Conservation (phyloP, 2,888 invertebrate genomes). For the Corbicula japonica region DNA sequence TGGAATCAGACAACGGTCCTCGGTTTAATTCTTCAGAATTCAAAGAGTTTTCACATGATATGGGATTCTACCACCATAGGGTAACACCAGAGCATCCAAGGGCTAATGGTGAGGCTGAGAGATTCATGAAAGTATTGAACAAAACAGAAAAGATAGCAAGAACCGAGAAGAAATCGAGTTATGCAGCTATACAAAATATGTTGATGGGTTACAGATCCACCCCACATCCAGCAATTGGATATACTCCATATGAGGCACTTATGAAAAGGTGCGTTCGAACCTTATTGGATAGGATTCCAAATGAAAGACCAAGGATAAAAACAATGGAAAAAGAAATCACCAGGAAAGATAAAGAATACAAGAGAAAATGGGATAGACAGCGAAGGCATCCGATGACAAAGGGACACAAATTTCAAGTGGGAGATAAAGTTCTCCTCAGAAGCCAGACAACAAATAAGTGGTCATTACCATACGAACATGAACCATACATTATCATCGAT, state of each 20-base stretch:
- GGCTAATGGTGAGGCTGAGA: conserved; percentile 58
- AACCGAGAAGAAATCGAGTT: conserved; percentile 16
- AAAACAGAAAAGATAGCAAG: conserved; percentile 45
- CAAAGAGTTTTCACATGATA: conserved; percentile 39
- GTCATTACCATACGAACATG: conserved; percentile 46
- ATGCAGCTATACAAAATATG: conserved; percentile 45
- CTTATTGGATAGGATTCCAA: conserved; percentile 22
- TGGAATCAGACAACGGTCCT: conserved; percentile 51
- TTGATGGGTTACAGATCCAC: conserved; percentile 52
- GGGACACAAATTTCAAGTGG: conserved; percentile 28
- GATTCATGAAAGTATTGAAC: conserved; percentile 49
- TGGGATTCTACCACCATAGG: conserved; percentile 53
- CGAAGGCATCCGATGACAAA: background rate
- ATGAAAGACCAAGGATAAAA: background rate
- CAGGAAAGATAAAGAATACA: conserved; percentile 5
- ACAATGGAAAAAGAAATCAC: background rate
- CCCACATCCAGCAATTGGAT: conserved; percentile 52
- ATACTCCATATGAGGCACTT: conserved; percentile 43
- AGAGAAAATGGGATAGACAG: background rate
- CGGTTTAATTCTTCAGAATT: conserved; percentile 52
- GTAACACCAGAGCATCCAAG: conserved; percentile 49
- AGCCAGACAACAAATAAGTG: conserved; percentile 38
- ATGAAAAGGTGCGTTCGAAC: conserved; percentile 34
- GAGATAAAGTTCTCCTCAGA: conserved; percentile 40
- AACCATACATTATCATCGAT: conserved; percentile 26